Evolutionary conservation across 2,113 vertebrate species (phyloP).

Genomic region (Ammospiza caudacuta): DNA sequence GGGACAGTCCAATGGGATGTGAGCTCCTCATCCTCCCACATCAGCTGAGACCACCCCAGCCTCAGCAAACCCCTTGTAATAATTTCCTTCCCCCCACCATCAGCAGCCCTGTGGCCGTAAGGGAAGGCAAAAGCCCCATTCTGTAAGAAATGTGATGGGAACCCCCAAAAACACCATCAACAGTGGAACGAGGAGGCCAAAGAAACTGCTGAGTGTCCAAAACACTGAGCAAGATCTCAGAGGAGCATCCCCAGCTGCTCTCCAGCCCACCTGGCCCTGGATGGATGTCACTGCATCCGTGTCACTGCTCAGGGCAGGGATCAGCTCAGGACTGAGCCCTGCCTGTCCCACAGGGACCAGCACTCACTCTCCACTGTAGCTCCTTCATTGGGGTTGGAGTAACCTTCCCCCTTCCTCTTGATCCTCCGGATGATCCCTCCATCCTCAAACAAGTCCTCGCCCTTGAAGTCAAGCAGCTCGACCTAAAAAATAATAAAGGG

Average conservation of each 20-base stretch:
- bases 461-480: conserved; percentile 91
- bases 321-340: neutral
- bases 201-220: neutral
- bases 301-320: neutral
- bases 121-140: neutral
- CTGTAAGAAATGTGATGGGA: neutral
- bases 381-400: conserved; percentile 90
- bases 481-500: conserved; percentile 74
- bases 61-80: neutral
- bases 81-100: neutral
- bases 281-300: neutral
- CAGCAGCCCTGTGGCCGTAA: neutral
- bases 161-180: fast-evolving
- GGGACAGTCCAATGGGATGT: neutral
- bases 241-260: neutral
- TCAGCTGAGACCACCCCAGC: neutral
- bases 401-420: conserved; percentile 92
- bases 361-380: conserved; percentile 87
- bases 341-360: neutral
- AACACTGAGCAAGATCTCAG: neutral
- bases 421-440: conserved; percentile 91
- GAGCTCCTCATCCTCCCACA: neutral
- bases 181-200: neutral
- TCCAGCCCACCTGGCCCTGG: fast-evolving
- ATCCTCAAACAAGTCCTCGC: conserved; percentile 89